phyloP scores from a whole-genome alignment of 2,888 invertebrate species.

The Podotricha telesiphe region DNA sequence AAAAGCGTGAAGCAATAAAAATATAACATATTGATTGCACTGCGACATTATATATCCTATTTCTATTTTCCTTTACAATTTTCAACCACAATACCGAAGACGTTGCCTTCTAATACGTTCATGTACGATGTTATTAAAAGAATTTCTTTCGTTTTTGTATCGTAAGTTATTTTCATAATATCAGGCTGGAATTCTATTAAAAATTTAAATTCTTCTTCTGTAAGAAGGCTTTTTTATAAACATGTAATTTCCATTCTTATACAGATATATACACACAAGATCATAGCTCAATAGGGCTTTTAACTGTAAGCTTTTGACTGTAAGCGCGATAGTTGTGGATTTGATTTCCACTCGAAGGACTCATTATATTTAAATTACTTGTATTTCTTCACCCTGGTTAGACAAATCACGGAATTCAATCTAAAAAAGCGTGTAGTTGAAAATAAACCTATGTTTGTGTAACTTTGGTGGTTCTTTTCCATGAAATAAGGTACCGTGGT shows the following conservation, averaged over 20 bases:
- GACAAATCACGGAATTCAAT: too few species aligned
- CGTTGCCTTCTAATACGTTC: background rate
- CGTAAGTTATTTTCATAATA: background rate
- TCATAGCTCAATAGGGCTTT: too few species aligned
- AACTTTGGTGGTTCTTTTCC: background rate
- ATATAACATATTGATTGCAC: background rate
- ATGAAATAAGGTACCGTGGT: background rate
- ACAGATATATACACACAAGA: too few species aligned
- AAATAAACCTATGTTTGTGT: background rate
- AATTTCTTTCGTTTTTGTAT: conserved; percentile 8
- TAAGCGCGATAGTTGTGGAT: too few species aligned
- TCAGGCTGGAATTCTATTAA: conserved; percentile 2
- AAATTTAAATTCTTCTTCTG: background rate
- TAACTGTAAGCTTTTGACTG: too few species aligned
- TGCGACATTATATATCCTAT: background rate
- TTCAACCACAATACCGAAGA: conserved; percentile 11
- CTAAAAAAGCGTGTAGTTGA: too few species aligned
- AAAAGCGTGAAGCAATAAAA: too few species aligned
- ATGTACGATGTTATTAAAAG: background rate
- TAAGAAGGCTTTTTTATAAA: background rate
- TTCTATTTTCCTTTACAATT: conserved; percentile 12
- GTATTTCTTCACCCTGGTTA: too few species aligned
- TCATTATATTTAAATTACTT: too few species aligned
- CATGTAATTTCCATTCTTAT: background rate
- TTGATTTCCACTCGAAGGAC: too few species aligned